phyloP scores from a whole-genome alignment of 1,140 invertebrate genomes.

The Drosophila santomea region DNA sequence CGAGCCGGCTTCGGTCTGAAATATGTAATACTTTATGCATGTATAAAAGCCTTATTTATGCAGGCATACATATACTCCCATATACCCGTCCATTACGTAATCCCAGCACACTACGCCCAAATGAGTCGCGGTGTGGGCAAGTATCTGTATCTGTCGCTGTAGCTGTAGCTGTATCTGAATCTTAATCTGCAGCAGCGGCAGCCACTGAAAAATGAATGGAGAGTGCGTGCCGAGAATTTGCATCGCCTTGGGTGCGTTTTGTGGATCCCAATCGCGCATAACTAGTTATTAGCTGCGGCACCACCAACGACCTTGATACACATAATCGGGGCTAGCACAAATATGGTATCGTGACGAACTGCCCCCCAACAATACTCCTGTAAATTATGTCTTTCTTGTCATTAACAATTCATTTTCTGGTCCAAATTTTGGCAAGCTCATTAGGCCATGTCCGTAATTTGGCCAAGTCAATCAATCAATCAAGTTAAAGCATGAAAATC shows the following conservation, averaged over 20 bases:
- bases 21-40: constrained; percentile 78
- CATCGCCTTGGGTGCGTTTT: constrained; percentile 59
- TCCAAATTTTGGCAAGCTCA: constrained; percentile 58
- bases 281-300: constrained; percentile 49
- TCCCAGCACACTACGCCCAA: constrained; percentile 67
- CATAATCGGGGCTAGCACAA: constrained; percentile 40
- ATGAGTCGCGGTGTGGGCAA: constrained; percentile 53
- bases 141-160: constrained; percentile 30
- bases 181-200: constrained; percentile 8
- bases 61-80: constrained; percentile 9
- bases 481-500: constrained; percentile 57
- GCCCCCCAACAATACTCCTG: constrained; percentile 45
- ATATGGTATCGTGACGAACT: constrained; percentile 64
- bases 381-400: constrained; percentile 41
- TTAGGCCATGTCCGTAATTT: constrained; percentile 46
- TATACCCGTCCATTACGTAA: constrained; percentile 67
- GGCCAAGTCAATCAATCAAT: constrained; percentile 59
- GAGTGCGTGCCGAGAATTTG: constrained; percentile 68
- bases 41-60: constrained; percentile 51
- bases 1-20: constrained; percentile 55
- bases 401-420: constrained; percentile 44
- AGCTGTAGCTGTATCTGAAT: constrained; percentile 13
- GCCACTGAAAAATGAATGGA: constrained; percentile 29
- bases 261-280: constrained; percentile 53
- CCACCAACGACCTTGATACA: constrained; percentile 67